Conservation (phyloP, 2,888 invertebrate genomes). For the Diarsia rubi region DNA sequence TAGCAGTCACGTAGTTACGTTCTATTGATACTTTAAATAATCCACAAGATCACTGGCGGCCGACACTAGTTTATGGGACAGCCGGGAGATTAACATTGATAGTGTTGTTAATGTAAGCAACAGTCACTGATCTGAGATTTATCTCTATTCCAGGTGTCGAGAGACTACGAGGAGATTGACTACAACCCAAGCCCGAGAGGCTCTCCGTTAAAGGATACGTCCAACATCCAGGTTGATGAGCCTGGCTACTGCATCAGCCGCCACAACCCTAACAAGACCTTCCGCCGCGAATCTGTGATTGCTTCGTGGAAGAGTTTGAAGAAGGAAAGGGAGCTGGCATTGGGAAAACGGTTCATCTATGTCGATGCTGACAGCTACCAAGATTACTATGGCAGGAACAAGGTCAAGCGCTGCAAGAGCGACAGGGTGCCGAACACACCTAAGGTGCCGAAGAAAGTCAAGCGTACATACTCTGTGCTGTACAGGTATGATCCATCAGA, state of each 20-base stretch:
- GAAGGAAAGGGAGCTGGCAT: conserved; percentile 87
- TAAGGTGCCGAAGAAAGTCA: conserved; percentile 84
- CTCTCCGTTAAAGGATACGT: conserved; percentile 87
- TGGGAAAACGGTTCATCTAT: conserved; percentile 86
- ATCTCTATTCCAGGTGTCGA: conserved; percentile 85
- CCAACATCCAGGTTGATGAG: conserved; percentile 85
- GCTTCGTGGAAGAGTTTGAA: conserved; percentile 89
- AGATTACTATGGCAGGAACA: conserved; percentile 87
- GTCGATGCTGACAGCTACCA: conserved; percentile 86
- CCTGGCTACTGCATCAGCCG: conserved; percentile 86
- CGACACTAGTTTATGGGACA: conserved; percentile 69
- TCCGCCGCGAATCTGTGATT: conserved; percentile 88
- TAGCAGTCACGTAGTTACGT: conserved; percentile 66
- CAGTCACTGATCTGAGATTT: conserved; percentile 63
- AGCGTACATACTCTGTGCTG: conserved; percentile 87
- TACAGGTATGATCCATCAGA: conserved; percentile 87
- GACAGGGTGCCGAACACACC: conserved; percentile 81
- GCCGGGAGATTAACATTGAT: conserved; percentile 61
- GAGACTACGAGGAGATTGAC: conserved; percentile 87
- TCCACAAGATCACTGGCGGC: conserved; percentile 72
- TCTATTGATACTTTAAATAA: conserved; percentile 79
- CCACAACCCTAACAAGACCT: conserved; percentile 89
- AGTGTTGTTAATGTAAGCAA: conserved; percentile 58
- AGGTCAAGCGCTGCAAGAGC: conserved; percentile 88
- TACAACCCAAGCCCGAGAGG: conserved; percentile 86